Conservation (phyloP, 2,888 invertebrate genomes). For the Tetragonisca angustula region DNA sequence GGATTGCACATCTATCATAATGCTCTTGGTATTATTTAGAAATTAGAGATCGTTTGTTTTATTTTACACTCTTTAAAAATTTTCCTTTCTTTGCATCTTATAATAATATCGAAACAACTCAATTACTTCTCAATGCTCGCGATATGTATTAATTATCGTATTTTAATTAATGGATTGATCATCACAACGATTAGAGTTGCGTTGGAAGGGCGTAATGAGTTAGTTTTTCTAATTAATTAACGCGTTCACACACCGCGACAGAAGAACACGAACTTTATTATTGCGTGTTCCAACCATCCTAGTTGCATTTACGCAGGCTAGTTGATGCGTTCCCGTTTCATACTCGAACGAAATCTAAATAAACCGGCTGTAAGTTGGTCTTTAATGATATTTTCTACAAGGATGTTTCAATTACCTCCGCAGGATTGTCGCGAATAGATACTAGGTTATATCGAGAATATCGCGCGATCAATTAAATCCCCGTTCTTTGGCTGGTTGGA, state of each 20-base stretch:
- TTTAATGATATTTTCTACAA: background rate
- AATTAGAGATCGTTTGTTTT: too few species aligned
- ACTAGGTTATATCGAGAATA: background rate
- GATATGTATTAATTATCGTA: too few species aligned
- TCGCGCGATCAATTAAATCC: constrained; percentile 14
- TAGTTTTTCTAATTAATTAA: constrained; percentile 71
- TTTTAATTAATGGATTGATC: too few species aligned
- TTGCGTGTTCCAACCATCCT: constrained; percentile 15
- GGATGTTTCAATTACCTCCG: background rate
- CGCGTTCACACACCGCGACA: constrained; percentile 42
- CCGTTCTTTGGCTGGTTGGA: background rate
- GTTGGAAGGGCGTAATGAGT: constrained; percentile 50
- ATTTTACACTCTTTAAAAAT: too few species aligned
- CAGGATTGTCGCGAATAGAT: background rate
- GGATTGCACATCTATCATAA: too few species aligned
- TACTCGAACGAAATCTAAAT: constrained; percentile 34
- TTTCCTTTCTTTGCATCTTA: too few species aligned
- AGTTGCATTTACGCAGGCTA: constrained; percentile 24
- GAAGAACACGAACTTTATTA: constrained; percentile 41
- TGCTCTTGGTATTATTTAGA: too few species aligned
- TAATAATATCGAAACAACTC: too few species aligned
- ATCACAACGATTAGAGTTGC: constrained; percentile 20
- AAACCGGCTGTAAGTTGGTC: constrained; percentile 8
- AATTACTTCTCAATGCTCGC: too few species aligned
- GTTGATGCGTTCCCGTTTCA: constrained; percentile 42